Percentiles rank a stretch among this genome's conserved stretches.
Evolutionary conservation across 2,113 vertebrate species (phyloP).

Genomic region (Silurus glanis): DNA sequence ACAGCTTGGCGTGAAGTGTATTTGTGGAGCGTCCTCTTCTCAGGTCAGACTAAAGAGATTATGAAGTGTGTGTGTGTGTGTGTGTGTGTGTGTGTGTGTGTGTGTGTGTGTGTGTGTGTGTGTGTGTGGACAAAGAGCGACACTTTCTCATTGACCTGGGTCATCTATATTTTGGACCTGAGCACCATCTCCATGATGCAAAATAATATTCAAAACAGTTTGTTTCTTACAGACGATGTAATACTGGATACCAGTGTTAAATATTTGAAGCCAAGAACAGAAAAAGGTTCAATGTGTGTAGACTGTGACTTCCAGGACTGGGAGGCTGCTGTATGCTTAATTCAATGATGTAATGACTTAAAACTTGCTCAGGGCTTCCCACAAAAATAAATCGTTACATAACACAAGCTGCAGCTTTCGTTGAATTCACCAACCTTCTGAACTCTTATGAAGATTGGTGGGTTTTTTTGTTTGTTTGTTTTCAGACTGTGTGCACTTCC

Average conservation of each 20-base stretch:
- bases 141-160: conserved; percentile 3
- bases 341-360: conserved; percentile 17
- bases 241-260: not conserved
- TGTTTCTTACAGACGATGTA: not conserved
- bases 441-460: conserved; percentile 1
- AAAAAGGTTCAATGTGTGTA: not conserved
- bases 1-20: conserved; percentile 26
- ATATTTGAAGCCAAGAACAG: not conserved
- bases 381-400: conserved; percentile 25
- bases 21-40: conserved; percentile 46
- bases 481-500: not conserved
- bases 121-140: conserved; percentile 5
- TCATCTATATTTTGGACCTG: not conserved
- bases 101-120: conserved; percentile 10
- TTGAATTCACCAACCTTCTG: conserved; percentile 10
- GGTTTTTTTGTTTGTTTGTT: too few relatives aligned
- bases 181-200: not conserved
- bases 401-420: conserved; percentile 1
- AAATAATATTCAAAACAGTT: not conserved
- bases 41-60: conserved; percentile 51
- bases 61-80: conserved; percentile 17
- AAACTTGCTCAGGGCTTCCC: conserved; percentile 7
- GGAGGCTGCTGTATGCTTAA: not conserved
- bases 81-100: conserved; percentile 22
- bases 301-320: not conserved